A percentile compares a stretch with the other conserved stretches of the same genome.
phyloP scores from a whole-genome alignment of 2,888 invertebrate genomes.

The Tyria jacobaeae region DNA sequence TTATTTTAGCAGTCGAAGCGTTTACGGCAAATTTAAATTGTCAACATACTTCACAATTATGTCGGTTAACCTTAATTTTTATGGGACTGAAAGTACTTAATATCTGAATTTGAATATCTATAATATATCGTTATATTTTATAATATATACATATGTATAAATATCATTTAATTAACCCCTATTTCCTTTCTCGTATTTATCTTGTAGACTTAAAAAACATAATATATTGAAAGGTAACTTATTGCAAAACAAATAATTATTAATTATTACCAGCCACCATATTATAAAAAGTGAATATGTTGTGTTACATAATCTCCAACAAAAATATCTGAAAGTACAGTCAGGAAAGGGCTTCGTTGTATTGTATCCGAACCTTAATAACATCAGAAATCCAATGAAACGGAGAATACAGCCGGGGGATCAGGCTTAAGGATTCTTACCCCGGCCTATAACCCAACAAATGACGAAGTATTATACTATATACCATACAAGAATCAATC shows the following conservation, averaged over 20 bases:
- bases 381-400: constrained; percentile 62
- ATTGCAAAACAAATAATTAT: too few species aligned
- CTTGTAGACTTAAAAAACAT: too few species aligned
- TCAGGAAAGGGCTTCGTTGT: not conserved
- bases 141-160: too few species aligned
- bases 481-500: constrained; percentile 59
- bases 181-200: too few species aligned
- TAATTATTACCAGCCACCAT: too few species aligned
- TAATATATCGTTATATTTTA: too few species aligned
- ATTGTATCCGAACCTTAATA: constrained; percentile 55
- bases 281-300: too few species aligned
- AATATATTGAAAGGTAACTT: too few species aligned
- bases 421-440: constrained; percentile 59
- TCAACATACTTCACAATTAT: constrained; percentile 54
- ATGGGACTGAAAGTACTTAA: constrained; percentile 51
- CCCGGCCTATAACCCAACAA: constrained; percentile 62
- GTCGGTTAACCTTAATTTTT: constrained; percentile 59
- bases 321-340: constrained; percentile 17
- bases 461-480: constrained; percentile 66
- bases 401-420: constrained; percentile 55
- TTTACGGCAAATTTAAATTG: constrained; percentile 36
- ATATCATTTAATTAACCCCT: too few species aligned
- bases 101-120: constrained; percentile 47
- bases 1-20: constrained; percentile 43
- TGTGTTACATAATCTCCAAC: not conserved